Percentiles rank a stretch among this genome's conserved stretches.
phyloP scores from a whole-genome alignment of 2,797 vertebrate genomes.

The Miichthys miiuy region DNA sequence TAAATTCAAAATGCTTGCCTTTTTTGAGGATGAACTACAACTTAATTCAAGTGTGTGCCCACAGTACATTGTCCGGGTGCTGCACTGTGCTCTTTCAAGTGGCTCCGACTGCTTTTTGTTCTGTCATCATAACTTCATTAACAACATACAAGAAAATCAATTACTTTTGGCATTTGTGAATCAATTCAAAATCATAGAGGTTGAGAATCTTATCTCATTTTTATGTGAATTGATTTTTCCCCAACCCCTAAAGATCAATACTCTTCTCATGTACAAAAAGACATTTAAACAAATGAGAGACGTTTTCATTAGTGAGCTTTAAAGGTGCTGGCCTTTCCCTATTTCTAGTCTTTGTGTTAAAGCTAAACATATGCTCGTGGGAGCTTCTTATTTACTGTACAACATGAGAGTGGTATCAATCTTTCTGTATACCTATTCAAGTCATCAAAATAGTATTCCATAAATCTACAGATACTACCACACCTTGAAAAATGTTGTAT shows the following conservation, averaged over 20 bases:
- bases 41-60: not conserved
- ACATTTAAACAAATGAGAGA: not conserved
- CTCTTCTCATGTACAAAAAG: not conserved
- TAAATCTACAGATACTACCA: not conserved
- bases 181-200: not conserved
- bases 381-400: not conserved
- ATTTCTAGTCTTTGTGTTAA: not conserved
- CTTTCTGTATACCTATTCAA: not conserved
- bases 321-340: not conserved
- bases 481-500: conserved; percentile 12
- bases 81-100: not conserved
- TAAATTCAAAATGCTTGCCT: not conserved
- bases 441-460: not conserved
- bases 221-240: not conserved
- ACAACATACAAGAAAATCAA: not conserved
- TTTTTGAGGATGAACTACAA: not conserved
- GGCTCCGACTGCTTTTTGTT: not conserved
- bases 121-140: not conserved
- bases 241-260: not conserved
- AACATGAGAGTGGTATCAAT: not conserved
- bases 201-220: not conserved
- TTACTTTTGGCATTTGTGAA: not conserved
- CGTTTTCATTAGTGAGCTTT: not conserved
- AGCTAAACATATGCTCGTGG: not conserved
- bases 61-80: not conserved